Evolutionary conservation across 2,113 vertebrate species (phyloP), one percentile per base, ranked within the genome.

Genomic region (Caretta caretta): DNA sequence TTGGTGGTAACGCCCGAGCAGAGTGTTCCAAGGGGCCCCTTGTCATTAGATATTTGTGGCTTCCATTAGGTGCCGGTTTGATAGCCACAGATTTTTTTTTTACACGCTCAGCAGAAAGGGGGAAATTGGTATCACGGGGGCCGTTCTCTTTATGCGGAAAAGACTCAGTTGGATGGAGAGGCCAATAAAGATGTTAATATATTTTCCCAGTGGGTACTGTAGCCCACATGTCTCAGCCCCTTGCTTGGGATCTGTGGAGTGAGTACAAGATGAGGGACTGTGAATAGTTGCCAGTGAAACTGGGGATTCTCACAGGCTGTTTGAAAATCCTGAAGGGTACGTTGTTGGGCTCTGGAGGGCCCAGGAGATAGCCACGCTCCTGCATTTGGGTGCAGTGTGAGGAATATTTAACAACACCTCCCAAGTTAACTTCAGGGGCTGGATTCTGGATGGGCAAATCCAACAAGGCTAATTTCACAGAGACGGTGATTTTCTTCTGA

Each of bases 61-160:
- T 97, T 94, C 84, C 65, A 87, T 97, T 96, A 85, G 94, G 85
- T 54, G 89, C 95, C 92, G 81, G 93, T 96, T 95, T 98, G 93
- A 96, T 96, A 97, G 96, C 93, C 90, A 88, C 51, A 94, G 93
- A 92, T 86, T 96, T 97, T 87, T 97, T 87, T 83, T 96, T 87
- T 93, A 95, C 96, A 90, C 38, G 93, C 84, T 98, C 96, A 91
- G 94, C 91, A 97, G 54, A 87, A 96, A 97, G 87, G 53, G 38
- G 38, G 62, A 97, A 98, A 98, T 98, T 97, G 97, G 72, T 98
- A 96, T 96, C 97, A 98, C 1, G 86, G 93, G 97, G 86, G 89
- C 93, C 91, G 42, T 98, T 98, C 97, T 96, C 97, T 98, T 98
- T 91, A 96, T 90, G 93, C 94, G 93, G 62, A 96, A 97, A 97